phyloP scores from a whole-genome alignment of 2,113 vertebrate species.

The Otolemur garnettii region DNA sequence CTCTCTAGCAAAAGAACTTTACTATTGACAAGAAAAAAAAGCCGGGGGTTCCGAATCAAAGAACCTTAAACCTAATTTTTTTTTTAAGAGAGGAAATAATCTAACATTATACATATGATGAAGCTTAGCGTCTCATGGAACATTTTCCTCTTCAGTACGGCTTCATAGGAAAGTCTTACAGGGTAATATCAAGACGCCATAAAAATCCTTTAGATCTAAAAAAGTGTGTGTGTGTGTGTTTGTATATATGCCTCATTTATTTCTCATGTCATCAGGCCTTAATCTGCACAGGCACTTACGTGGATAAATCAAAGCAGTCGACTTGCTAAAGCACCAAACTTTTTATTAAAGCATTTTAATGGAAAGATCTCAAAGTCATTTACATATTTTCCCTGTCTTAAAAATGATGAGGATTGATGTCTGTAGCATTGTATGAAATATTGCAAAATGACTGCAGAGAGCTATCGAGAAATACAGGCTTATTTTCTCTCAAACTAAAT shows the following conservation, averaged over 20 bases:
- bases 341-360: not conserved
- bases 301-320: not conserved
- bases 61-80: not conserved
- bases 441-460: not conserved
- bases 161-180: not conserved
- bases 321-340: not conserved
- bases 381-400: not conserved
- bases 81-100: conserved; percentile 5
- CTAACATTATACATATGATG: not conserved
- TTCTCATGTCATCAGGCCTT: not conserved
- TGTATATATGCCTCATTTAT: not conserved
- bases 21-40: not conserved
- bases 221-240: not conserved
- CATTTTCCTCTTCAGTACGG: not conserved
- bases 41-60: not conserved
- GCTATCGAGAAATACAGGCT: not conserved
- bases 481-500: not conserved
- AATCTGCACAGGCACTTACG: not conserved
- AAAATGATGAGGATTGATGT: not conserved
- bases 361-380: conserved; percentile 6
- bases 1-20: not conserved
- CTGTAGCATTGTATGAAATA: not conserved
- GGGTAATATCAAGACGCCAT: not conserved
- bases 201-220: not conserved
- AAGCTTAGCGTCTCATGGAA: not conserved